These are phyloP conservation scores for Rhinichthys osculus DNA, from an alignment of 2,797 vertebrate species.

Conservation along the genomic window DNA sequence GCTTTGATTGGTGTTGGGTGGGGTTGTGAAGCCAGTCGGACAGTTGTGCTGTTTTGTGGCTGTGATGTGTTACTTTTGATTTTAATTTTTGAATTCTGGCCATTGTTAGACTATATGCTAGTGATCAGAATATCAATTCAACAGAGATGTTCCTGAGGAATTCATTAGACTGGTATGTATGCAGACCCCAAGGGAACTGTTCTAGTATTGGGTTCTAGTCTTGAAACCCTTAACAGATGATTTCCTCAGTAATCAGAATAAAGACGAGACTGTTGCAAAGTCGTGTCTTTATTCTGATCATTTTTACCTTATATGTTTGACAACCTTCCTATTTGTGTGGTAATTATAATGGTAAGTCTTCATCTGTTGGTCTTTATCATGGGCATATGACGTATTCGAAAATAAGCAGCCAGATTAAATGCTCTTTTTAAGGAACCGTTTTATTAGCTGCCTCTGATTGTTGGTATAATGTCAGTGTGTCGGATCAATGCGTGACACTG, in stretches of 20 bases:
- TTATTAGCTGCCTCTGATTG: constrained; percentile 61
- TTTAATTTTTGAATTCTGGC: constrained; percentile 16
- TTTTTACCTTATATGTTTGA: not conserved
- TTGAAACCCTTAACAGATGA: constrained; percentile 43
- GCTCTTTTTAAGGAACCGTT: constrained; percentile 1
- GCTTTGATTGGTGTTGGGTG: constrained; percentile 38
- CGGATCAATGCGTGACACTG: constrained; percentile 57
- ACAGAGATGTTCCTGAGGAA: constrained; percentile 31
- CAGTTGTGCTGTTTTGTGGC: constrained; percentile 5
- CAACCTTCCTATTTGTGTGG: not conserved
- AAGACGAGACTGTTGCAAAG: not conserved
- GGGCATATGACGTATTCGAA: not conserved
- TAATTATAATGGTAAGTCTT: not conserved
- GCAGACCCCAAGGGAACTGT: constrained; percentile 51
- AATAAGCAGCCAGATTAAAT: not conserved
- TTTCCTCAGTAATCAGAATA: not conserved
- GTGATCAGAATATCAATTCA: constrained; percentile 4
- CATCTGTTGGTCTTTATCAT: not conserved
- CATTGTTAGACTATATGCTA: constrained; percentile 13
- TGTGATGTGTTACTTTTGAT: constrained; percentile 29
- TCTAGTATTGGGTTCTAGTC: constrained; percentile 67
- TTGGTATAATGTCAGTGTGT: constrained; percentile 54
- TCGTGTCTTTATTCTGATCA: not conserved
- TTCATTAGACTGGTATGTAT: constrained; percentile 48
- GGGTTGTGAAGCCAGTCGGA: constrained; percentile 16